A percentile compares a stretch with the other conserved stretches of the same genome.
Evolutionary conservation across 2,888 invertebrate genomes (phyloP).

Genomic region (Phrixothrix hirtus): DNA sequence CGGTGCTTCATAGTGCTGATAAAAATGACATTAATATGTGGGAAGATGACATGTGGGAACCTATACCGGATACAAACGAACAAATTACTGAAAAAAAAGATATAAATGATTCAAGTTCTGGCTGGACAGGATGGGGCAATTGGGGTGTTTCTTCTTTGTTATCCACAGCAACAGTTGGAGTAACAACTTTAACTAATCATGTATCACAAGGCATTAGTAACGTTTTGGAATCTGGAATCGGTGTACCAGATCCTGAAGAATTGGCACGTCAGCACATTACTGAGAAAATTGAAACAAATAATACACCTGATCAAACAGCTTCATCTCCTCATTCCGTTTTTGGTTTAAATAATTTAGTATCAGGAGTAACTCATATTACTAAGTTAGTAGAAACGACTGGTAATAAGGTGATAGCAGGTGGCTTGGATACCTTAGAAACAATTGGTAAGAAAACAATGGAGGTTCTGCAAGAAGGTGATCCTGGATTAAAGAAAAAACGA

Average conservation of each 20-base stretch:
- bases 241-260: constrained; percentile 81
- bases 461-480: constrained; percentile 89
- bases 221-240: constrained; percentile 79
- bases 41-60: constrained; percentile 51
- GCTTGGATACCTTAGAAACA: constrained; percentile 86
- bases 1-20: too few species aligned
- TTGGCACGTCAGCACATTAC: constrained; percentile 61
- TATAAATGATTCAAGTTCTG: constrained; percentile 20
- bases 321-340: constrained; percentile 7
- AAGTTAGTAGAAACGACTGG: constrained; percentile 71
- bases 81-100: neutral
- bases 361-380: constrained; percentile 65
- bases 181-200: constrained; percentile 76
- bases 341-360: constrained; percentile 65
- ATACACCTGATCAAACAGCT: neutral
- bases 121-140: constrained; percentile 68
- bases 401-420: constrained; percentile 70
- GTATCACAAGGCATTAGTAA: constrained; percentile 80
- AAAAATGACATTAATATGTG: constrained; percentile 52
- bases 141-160: constrained; percentile 78
- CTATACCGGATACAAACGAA: constrained; percentile 2
- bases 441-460: constrained; percentile 96
- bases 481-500: constrained; percentile 78
- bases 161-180: constrained; percentile 74
- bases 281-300: constrained; percentile 23